Evolutionary conservation across 1,140 invertebrate genomes (phyloP).

Genomic region (Hyles vespertilio): DNA sequence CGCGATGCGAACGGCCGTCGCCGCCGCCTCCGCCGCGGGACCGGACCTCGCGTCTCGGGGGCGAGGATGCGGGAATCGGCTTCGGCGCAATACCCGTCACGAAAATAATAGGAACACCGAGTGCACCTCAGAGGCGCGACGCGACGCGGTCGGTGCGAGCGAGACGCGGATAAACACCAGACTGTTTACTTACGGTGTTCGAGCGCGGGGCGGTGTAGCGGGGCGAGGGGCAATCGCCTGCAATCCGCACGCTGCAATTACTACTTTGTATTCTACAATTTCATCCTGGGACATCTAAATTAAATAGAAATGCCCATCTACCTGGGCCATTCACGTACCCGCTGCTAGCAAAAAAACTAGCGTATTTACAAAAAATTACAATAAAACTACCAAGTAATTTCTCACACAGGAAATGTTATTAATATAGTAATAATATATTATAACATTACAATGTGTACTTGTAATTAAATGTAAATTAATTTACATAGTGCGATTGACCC

Average conservation of each 20-base stretch:
- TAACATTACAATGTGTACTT: no score
- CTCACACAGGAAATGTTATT: no score
- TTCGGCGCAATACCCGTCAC: conserved; percentile 75
- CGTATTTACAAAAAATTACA: no score
- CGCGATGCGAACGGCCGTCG: conserved; percentile 63
- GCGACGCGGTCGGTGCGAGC: conserved; percentile 71
- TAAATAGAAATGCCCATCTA: no score
- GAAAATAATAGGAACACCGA: conserved; percentile 75
- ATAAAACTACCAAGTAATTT: no score
- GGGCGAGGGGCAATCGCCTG: conserved; percentile 63
- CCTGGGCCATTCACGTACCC: no score
- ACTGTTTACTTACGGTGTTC: conserved; percentile 75
- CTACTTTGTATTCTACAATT: conserved; percentile 60
- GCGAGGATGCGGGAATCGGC: conserved; percentile 75
- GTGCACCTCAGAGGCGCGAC: conserved; percentile 73
- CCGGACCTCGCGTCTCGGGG: conserved; percentile 72
- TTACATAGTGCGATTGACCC: no score
- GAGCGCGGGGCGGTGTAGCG: conserved; percentile 53
- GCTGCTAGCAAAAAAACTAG: no score
- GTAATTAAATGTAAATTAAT: no score
- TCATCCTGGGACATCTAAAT: conserved; percentile 34
- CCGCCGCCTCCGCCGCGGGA: conserved; percentile 67
- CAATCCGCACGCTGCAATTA: conserved; percentile 74
- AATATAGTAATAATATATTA: no score
- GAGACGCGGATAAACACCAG: conserved; percentile 75